Percentiles rank a stretch among this genome's conserved stretches.
These are phyloP conservation scores for Poecile atricapillus DNA, from an alignment of 2,113 vertebrate genomes.

Conservation along the genomic window DNA sequence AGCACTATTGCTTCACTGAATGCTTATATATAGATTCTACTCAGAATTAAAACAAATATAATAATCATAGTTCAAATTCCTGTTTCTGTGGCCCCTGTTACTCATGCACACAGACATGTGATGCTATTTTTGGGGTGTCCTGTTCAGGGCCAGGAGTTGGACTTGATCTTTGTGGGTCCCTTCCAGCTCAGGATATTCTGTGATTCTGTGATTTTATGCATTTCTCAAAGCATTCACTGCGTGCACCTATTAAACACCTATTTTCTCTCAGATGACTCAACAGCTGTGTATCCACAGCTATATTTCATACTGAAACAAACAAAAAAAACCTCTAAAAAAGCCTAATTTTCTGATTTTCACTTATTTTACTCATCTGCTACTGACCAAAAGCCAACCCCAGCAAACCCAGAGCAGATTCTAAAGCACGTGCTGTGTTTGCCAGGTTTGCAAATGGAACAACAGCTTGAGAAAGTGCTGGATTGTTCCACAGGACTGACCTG, in stretches of 20 bases:
- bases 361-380: background rate
- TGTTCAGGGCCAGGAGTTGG: background rate
- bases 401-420: background rate
- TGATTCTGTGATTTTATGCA: background rate
- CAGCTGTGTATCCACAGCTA: background rate
- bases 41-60: background rate
- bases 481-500: background rate
- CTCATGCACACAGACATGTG: background rate
- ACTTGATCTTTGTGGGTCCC: background rate
- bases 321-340: background rate
- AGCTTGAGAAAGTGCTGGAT: background rate
- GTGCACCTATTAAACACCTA: background rate
- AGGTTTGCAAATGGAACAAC: background rate
- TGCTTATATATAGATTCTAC: background rate
- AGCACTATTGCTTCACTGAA: background rate
- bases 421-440: accelerated
- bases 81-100: background rate
- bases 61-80: background rate
- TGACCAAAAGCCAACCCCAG: background rate
- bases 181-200: background rate
- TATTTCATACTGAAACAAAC: background rate
- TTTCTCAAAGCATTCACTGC: background rate
- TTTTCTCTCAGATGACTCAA: background rate
- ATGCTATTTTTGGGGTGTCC: background rate
- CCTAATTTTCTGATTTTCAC: background rate